These are phyloP conservation scores for Perizoma affinitatum DNA, from an alignment of 2,888 invertebrate species.

Conservation along the genomic window DNA sequence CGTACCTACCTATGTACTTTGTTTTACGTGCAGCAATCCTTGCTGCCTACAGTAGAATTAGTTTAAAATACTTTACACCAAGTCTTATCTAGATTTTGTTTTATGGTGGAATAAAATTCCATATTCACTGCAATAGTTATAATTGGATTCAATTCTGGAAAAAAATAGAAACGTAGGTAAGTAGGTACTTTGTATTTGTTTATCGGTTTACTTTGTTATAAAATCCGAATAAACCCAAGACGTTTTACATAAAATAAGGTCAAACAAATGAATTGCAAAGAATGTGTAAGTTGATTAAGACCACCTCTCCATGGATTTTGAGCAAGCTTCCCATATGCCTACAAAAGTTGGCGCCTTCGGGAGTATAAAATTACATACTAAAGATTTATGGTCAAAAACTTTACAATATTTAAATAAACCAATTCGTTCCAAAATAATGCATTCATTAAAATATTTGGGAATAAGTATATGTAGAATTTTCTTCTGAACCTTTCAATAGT, in stretches of 20 bases:
- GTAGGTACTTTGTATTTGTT: too few relatives aligned
- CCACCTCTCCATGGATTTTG: background rate
- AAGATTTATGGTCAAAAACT: background rate
- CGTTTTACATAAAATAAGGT: background rate
- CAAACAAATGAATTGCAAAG: background rate
- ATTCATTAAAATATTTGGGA: constrained; percentile 31
- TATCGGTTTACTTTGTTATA: background rate
- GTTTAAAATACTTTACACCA: constrained; percentile 44
- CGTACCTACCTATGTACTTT: constrained; percentile 50
- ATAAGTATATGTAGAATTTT: constrained; percentile 27
- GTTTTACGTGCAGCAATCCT: constrained; percentile 47
- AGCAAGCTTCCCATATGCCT: constrained; percentile 2
- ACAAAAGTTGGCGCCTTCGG: constrained; percentile 6
- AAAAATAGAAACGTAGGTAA: too few relatives aligned
- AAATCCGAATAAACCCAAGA: background rate
- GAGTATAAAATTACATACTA: background rate
- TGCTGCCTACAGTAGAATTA: constrained; percentile 44
- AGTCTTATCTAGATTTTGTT: constrained; percentile 42
- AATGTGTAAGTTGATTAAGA: constrained; percentile 4
- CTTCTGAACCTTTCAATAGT: constrained; percentile 46
- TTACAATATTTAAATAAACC: constrained; percentile 48
- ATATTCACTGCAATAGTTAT: constrained; percentile 33
- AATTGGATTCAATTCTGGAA: too few relatives aligned
- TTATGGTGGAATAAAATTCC: constrained; percentile 69
- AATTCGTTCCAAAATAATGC: constrained; percentile 40